A percentile compares a stretch with the other conserved stretches of the same genome.
These are phyloP conservation scores for Centropus bengalensis DNA, from an alignment of 2,113 vertebrate genomes.

Conservation along the genomic window DNA sequence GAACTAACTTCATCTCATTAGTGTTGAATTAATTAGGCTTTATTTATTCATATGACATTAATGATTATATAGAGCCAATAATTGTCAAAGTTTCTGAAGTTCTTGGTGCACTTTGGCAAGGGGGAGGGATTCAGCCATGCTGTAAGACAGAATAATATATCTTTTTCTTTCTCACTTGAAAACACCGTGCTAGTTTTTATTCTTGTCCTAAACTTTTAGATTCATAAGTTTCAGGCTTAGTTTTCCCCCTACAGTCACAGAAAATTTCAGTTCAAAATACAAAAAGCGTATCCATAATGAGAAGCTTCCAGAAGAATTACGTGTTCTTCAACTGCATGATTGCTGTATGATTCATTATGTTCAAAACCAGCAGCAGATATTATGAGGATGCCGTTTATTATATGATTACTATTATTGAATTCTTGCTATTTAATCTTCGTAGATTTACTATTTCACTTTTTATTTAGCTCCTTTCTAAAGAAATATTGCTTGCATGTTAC, in stretches of 20 bases:
- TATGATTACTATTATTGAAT: constrained; percentile 18
- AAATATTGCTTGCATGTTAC: neutral
- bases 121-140: neutral
- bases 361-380: constrained; percentile 45
- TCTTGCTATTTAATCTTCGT: neutral
- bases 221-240: constrained; percentile 4
- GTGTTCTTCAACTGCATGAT: neutral
- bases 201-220: neutral
- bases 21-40: constrained; percentile 36
- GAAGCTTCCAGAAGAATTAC: constrained; percentile 33
- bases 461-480: constrained; percentile 18
- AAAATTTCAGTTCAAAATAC: constrained; percentile 15
- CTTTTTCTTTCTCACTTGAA: neutral
- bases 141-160: neutral
- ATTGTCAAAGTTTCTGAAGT: neutral
- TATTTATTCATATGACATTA: constrained; percentile 62
- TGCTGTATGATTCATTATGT: constrained; percentile 43
- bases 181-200: neutral
- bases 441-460: neutral
- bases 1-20: constrained; percentile 15
- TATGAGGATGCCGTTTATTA: constrained; percentile 12
- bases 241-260: constrained; percentile 25
- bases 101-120: neutral
- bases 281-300: constrained; percentile 36
- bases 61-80: constrained; percentile 9